Evolutionary conservation across 2,888 invertebrate genomes (phyloP).

Genomic region (Coecobrya sp.): DNA sequence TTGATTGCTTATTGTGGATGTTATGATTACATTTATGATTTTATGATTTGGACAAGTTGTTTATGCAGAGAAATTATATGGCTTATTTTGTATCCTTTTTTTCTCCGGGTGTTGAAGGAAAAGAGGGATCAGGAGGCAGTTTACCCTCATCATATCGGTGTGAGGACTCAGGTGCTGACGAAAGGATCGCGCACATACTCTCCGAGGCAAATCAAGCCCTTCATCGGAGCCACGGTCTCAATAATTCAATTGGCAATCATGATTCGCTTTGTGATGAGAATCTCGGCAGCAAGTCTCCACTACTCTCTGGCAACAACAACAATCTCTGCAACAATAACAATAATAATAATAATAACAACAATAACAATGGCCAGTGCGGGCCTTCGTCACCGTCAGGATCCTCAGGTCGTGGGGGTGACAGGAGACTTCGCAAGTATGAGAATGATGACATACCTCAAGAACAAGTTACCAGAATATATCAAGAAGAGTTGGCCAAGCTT

Average conservation of each 20-base stretch:
- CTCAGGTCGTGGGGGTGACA: slow-evolving; percentile 91
- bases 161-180: slow-evolving; percentile 93
- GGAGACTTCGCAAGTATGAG: slow-evolving; percentile 95
- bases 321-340: slow-evolving; percentile 83
- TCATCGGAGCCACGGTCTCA: slow-evolving; percentile 83
- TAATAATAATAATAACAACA: slow-evolving; percentile 83
- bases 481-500: slow-evolving; percentile 97
- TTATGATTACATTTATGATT: slow-evolving; percentile 51
- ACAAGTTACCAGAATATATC: slow-evolving; percentile 97
- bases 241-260: slow-evolving; percentile 85
- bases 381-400: slow-evolving; percentile 95
- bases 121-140: slow-evolving; percentile 91
- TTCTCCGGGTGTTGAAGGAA: slow-evolving; percentile 90
- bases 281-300: slow-evolving; percentile 86
- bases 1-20: background rate
- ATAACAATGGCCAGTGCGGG: slow-evolving; percentile 89
- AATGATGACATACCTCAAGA: slow-evolving; percentile 99
- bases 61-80: slow-evolving; percentile 83
- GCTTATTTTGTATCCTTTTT: slow-evolving; percentile 83
- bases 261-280: slow-evolving; percentile 86
- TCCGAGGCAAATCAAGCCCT: slow-evolving; percentile 97
- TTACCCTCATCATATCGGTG: slow-evolving; percentile 93
- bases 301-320: slow-evolving; percentile 78
- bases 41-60: slow-evolving; percentile 56
- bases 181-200: slow-evolving; percentile 97